Evolutionary conservation across 2,888 invertebrate genomes (phyloP).

Genomic region (Lithophane ornitopus): DNA sequence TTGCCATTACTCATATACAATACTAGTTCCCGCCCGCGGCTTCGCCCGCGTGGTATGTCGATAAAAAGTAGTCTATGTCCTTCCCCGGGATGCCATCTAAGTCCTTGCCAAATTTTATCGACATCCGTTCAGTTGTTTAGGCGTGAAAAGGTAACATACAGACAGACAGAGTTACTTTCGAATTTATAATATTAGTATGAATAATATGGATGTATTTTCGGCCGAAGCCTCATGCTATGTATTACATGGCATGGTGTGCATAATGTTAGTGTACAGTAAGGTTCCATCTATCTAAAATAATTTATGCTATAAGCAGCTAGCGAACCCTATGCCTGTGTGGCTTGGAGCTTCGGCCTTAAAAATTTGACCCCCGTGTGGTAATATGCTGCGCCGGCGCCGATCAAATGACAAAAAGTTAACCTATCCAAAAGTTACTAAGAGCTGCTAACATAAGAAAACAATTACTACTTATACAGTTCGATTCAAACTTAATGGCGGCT

Average conservation of each 20-base stretch:
- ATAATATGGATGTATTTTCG: not conserved
- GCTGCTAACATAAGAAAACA: no score
- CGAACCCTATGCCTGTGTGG: not conserved
- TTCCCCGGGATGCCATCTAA: no score
- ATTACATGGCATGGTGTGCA: not conserved
- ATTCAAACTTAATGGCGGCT: no score
- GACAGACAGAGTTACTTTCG: no score
- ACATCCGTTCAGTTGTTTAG: no score
- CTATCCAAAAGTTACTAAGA: not conserved
- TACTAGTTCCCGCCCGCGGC: no score
- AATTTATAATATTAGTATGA: no score
- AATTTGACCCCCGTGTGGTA: not conserved
- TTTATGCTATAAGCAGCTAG: not conserved
- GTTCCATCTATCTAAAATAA: not conserved
- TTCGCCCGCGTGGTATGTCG: no score
- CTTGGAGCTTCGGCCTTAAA: not conserved
- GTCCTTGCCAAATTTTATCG: no score
- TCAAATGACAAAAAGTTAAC: not conserved
- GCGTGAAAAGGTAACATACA: no score
- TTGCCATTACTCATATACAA: not conserved
- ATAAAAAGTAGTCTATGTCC: no score
- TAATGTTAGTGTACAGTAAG: not conserved
- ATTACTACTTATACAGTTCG: no score
- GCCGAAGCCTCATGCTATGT: not conserved
- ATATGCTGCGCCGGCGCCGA: not conserved